Conservation (phyloP, 2,888 invertebrate genomes). For the Pinctada fucata region DNA sequence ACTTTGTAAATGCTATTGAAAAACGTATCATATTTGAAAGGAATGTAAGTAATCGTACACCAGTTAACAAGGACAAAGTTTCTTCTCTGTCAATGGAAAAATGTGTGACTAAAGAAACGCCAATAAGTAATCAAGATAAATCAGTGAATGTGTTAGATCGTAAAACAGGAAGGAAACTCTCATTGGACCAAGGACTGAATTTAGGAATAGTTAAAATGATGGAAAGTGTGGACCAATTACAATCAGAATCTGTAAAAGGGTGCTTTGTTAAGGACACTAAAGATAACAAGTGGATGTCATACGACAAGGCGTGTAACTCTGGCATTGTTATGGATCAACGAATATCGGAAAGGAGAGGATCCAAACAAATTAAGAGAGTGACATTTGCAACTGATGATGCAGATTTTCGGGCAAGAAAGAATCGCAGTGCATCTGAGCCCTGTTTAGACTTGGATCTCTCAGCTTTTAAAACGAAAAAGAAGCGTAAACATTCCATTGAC, state of each 20-base stretch:
- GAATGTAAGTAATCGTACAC: no score
- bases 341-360: slow-evolving; percentile 2
- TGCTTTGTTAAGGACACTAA: slow-evolving; percentile 61
- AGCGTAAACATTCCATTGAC: slow-evolving; percentile 43
- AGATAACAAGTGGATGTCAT: slow-evolving; percentile 64
- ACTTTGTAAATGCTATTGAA: slow-evolving; percentile 24
- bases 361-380: slow-evolving; percentile 36
- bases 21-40: slow-evolving; percentile 21
- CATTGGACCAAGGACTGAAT: slow-evolving; percentile 64
- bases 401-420: not conserved
- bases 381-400: slow-evolving; percentile 30
- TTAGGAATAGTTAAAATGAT: slow-evolving; percentile 56
- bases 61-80: slow-evolving; percentile 9
- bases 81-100: slow-evolving; percentile 37
- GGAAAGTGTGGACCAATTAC: slow-evolving; percentile 43
- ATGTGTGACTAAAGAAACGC: not conserved
- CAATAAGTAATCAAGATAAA: slow-evolving; percentile 80
- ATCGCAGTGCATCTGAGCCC: slow-evolving; percentile 1
- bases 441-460: slow-evolving; percentile 14
- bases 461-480: slow-evolving; percentile 23
- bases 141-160: slow-evolving; percentile 82
- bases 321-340: slow-evolving; percentile 51
- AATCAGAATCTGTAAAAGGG: slow-evolving; percentile 46
- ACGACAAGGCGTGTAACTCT: slow-evolving; percentile 58
- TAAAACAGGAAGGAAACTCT: slow-evolving; percentile 79